Evolutionary conservation across 2,797 vertebrate species (phyloP), one percentile per base, ranked within the genome.

Genomic region (Melanotaenia parkinsoni): DNA sequence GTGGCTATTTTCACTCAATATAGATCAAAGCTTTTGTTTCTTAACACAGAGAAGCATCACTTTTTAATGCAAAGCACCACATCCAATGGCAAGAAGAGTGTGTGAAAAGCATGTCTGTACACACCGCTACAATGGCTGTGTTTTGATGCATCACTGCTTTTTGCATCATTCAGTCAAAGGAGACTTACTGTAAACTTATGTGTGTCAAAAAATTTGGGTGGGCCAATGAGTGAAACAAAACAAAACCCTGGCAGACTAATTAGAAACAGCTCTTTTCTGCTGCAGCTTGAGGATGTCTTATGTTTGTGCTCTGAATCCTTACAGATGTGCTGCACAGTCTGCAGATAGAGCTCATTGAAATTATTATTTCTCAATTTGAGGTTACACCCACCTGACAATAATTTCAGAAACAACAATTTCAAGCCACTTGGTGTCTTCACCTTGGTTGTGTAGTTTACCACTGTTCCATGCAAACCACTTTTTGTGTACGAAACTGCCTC

Each of bases 381-480:
- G 80, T 72, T 74, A 79, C 78, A 78, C 81, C 76, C 76, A 86
- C 77, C 62, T 26, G 58, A 80, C 54, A 58, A 51, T n/a, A 66
- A 66, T 70, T 65, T 60, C 62, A 22, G 66, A 56, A 74, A 30
- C 35, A 26, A 71, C 65, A 30, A 79, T 67, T 84, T 66, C 57
- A 70, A 66, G 63, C 74, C 40, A 32, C 58, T 58, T 74, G 79
- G 59, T 30, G 45, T 71, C 66, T 73, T 74, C 61, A 60, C 20
- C 9, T 70, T 64, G 68, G 60, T 58, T 58, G 67, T 47, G 70
- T 62, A 33, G 32, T 32, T 62, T 33, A 9, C 56, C 47, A 33
- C 56, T 56, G 66, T 66, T 64, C 43, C 58, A 63, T 60, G 38
- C 26, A 71, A 40, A 74, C 0, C 2, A 37, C 45, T 77, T 11